A percentile compares a stretch with the other conserved stretches of the same genome.
phyloP scores from a whole-genome alignment of 1,140 invertebrate species.

The Hydropsyche tenuis region DNA sequence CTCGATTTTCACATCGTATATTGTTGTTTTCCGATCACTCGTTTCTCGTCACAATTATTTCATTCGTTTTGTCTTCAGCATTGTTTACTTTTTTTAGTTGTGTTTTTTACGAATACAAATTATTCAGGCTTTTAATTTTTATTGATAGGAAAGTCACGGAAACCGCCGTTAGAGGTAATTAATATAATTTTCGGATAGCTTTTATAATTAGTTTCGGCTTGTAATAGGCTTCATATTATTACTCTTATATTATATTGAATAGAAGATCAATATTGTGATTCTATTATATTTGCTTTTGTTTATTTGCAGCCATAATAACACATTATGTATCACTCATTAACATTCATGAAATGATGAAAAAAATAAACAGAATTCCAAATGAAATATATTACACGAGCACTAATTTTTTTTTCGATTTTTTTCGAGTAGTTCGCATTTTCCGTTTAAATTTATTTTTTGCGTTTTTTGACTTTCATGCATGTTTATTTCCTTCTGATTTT shows the following conservation, averaged over 20 bases:
- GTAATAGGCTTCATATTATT: conserved; percentile 12
- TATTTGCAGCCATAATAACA: conserved; percentile 15
- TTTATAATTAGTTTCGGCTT: conserved; percentile 20
- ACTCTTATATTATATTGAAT: conserved; percentile 26
- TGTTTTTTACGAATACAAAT: conserved; percentile 23
- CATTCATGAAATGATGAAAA: neutral
- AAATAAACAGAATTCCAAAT: neutral
- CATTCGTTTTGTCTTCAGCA: conserved; percentile 18
- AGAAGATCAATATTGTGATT: conserved; percentile 18
- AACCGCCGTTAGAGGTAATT: conserved; percentile 38
- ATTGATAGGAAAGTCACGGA: conserved; percentile 39
- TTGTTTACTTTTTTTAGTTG: conserved; percentile 5
- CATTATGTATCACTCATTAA: neutral
- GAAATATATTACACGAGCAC: neutral
- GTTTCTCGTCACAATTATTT: conserved; percentile 1
- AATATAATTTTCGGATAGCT: conserved; percentile 24
- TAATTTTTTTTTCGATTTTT: neutral
- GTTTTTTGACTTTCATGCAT: neutral
- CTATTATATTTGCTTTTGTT: conserved; percentile 17
- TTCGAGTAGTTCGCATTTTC: neutral
- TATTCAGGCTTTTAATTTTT: conserved; percentile 39
- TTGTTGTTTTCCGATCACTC: neutral
- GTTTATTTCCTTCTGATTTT: neutral
- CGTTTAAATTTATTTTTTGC: neutral
- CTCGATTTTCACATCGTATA: conserved; percentile 7